Base-by-base conservation (phyloP, 2,888 invertebrate genomes). In the Ditula angustiorana region DNA sequence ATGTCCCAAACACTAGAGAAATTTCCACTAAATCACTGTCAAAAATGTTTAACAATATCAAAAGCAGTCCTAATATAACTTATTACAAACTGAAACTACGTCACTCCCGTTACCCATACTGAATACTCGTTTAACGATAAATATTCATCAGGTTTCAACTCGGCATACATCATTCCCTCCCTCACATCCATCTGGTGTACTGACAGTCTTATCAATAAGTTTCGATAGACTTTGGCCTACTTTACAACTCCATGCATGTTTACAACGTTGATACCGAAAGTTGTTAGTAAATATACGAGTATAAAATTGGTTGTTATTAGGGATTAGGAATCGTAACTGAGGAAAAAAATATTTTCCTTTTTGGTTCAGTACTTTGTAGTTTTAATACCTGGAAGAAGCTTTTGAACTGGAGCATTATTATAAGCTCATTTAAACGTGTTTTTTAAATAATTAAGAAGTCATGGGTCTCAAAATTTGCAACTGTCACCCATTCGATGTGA, bases 181-280 rank as follows among this genome's bases (percentile, higher is more conserved):
- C 16, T 19, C 28, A 30, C 50, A 30, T 46, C 46, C 46, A 23
- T 50, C 50, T 28, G 50, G 16, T n/a, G n/a, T n/a, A 19, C 11
- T 2, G 50, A 50, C 50, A 50, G 28, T 19, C 28, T 16, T 30
- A 50, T 50, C 50, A 50, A 50, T 50, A 50, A 50, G 50, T 50
- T 30, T 13, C 19, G 28, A 46, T 46, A 46, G 23, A 50, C 26
- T 30, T 26, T 49, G 49, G 16, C 49, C 49, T 46, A 46, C 23
- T 28, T 50, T 16, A 19, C 8, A 41, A 41, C 41, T 41, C 19
- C 41, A 41, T 41, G 41, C 41, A 41, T 41, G 41, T n/a, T 19
- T 41, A 19, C 19, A 41, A 19, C n/a, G 16, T 41, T 19, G 41
- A 16, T 37, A 7, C 16, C 3, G 41, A 13, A 4, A 3, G 10